phyloP scores from a whole-genome alignment of 1,140 invertebrate genomes.

The Diorhabda elongata region DNA sequence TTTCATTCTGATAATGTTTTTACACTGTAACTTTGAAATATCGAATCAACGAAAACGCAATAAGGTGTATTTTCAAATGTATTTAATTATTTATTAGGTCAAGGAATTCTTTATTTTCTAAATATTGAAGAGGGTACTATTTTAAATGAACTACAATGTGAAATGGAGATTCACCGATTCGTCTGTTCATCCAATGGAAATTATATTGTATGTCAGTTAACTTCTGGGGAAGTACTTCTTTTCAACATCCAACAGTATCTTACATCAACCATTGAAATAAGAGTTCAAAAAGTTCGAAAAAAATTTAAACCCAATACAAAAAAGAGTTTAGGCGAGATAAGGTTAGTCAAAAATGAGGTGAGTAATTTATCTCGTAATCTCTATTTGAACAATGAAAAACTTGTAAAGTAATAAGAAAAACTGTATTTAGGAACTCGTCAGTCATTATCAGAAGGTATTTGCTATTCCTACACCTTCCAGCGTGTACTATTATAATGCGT shows the following conservation, averaged over 20 bases:
- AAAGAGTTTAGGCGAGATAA: conserved; percentile 6
- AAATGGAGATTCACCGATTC: conserved; percentile 53
- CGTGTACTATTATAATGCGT: no score
- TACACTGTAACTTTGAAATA: no score
- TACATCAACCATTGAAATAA: conserved; percentile 21
- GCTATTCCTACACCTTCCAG: no score
- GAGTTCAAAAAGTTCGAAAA: conserved; percentile 23
- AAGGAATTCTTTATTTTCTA: conserved; percentile 54
- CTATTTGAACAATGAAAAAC: not conserved
- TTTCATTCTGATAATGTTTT: no score
- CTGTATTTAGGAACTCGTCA: no score
- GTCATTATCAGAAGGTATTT: no score
- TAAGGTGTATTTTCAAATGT: no score
- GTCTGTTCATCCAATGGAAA: conserved; percentile 52
- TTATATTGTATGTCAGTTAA: conserved; percentile 56
- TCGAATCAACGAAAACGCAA: no score
- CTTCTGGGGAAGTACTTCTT: conserved; percentile 55
- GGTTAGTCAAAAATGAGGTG: conserved; percentile 9
- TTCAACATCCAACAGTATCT: conserved; percentile 45
- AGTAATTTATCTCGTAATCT: not conserved
- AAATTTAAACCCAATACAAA: conserved; percentile 14
- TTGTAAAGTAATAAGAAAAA: no score
- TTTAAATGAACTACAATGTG: conserved; percentile 46
- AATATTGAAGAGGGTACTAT: conserved; percentile 52
- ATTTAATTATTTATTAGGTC: conserved; percentile 25